Base-by-base conservation (phyloP, 64 coral and sea anemone genomes). In the Pachyseris speciosa region DNA sequence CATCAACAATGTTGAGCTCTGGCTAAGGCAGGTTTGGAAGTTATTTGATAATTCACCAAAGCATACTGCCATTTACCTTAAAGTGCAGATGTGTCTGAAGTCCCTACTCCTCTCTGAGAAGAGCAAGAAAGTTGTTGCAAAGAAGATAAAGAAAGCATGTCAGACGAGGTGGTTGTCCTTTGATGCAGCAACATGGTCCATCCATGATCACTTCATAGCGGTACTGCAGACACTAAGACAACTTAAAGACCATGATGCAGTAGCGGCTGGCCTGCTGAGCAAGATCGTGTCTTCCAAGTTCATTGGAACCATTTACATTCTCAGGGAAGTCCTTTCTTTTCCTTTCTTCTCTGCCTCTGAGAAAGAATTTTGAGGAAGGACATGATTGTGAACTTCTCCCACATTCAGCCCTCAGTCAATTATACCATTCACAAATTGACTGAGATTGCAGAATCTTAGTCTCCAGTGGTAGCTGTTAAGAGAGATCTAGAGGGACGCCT, bases 111-210 rank as follows among this genome's bases (percentile, higher is more conserved):
- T 73, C 37, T 73, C 69, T 73, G 38, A 73, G 0, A 73, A 73
- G 69, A 73, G 22, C 37, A 73, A 42, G 38, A 73, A 73, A 38
- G 69, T 73, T 42, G 37, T 73, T 24, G 37, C 69, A 73, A 73
- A 73, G 37, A 73, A 73, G 69, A 43, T 73, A 8, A 70, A 70
- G 67, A 70, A 70, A 12, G 67, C 67, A 32, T 70, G 67, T 19
- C 67, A 70, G 32, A 70, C 67, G 3, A 70, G 67, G 34, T 70
- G 67, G 67, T 36, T 70, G 67, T 70, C 67, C 13, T 70, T 70
- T 37, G 67, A 70, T 39, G 67, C 67, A 70, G 67, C 67, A 37
- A 41, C 34, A 70, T 16, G 37, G 31, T 11, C 67, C 9, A 38
- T 70, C 17, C 20, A 70, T 70, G 33, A 70, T 16, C 32, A 70